phyloP scores from a whole-genome alignment of 2,113 vertebrate species.

The Telmatochromis sp. region DNA sequence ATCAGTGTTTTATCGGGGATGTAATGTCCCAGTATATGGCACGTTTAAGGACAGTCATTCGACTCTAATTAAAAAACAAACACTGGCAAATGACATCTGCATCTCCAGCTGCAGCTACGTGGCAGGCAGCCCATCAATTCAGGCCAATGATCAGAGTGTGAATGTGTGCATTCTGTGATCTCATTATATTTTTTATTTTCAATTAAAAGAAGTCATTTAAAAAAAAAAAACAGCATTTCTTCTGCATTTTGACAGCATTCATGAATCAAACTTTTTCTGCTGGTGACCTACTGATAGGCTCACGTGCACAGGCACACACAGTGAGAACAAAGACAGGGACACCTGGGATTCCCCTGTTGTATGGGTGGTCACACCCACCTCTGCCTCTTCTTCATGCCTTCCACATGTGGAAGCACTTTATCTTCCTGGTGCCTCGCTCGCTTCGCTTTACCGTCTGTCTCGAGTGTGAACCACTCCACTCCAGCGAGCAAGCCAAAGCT shows the following conservation, averaged over 20 bases:
- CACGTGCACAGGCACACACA: constrained; percentile 3
- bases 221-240: not conserved
- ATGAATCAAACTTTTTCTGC: not conserved
- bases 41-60: not conserved
- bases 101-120: constrained; percentile 31
- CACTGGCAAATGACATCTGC: constrained; percentile 32
- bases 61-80: constrained; percentile 44
- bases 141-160: not conserved
- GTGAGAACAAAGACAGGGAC: constrained; percentile 56
- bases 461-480: constrained; percentile 10
- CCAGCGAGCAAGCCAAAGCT: not conserved
- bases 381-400: constrained; percentile 47
- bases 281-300: not conserved
- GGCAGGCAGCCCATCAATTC: not conserved
- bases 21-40: not conserved
- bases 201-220: not conserved
- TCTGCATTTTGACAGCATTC: not conserved
- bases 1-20: not conserved
- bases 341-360: constrained; percentile 63
- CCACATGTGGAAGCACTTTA: constrained; percentile 71
- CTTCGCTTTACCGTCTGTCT: not conserved
- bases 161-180: not conserved
- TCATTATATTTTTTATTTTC: not conserved
- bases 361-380: constrained; percentile 66
- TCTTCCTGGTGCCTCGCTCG: constrained; percentile 22